A percentile compares a stretch with the other conserved stretches of the same genome.
Evolutionary conservation across 2,797 vertebrate genomes (phyloP).

Genomic region (Urophycis tenuis): DNA sequence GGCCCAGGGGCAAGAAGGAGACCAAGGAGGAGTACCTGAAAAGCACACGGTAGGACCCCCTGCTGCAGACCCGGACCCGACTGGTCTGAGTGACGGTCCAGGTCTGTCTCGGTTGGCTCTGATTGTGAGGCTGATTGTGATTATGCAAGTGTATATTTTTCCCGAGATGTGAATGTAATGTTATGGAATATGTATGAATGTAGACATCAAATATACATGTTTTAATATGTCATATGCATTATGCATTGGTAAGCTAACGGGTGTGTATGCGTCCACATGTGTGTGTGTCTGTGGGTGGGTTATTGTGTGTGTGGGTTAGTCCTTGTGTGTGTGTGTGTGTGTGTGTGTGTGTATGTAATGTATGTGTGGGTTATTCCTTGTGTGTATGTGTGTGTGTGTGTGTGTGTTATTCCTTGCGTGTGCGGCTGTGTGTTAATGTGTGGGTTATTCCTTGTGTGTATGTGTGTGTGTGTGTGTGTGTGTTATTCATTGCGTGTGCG

Average conservation of each 20-base stretch:
- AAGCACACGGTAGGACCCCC: slow-evolving; percentile 86
- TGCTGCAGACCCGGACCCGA: neutral
- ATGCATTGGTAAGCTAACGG: neutral
- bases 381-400: neutral
- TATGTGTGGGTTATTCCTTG: neutral
- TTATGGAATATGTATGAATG: neutral
- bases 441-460: neutral
- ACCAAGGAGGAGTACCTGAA: slow-evolving; percentile 96
- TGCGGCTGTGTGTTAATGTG: neutral
- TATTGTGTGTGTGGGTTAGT: too few relatives aligned
- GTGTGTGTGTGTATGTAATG: too few relatives aligned
- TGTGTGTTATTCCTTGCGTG: neutral
- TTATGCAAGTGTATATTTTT: neutral
- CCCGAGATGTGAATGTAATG: neutral
- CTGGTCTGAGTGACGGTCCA: neutral
- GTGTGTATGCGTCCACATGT: neutral
- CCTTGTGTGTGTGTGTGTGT: too few relatives aligned
- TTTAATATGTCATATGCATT: neutral
- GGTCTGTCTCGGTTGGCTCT: neutral
- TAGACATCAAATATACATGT: neutral
- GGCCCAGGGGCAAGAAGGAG: slow-evolving; percentile 94
- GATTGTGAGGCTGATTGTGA: neutral
- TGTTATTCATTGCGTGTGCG: neutral
- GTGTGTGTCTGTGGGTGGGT: neutral
- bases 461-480: neutral